A percentile compares a stretch with the other conserved stretches of the same genome.
These are phyloP conservation scores for Calcarius lapponicus DNA, from an alignment of 2,797 vertebrate species.

Conservation along the genomic window DNA sequence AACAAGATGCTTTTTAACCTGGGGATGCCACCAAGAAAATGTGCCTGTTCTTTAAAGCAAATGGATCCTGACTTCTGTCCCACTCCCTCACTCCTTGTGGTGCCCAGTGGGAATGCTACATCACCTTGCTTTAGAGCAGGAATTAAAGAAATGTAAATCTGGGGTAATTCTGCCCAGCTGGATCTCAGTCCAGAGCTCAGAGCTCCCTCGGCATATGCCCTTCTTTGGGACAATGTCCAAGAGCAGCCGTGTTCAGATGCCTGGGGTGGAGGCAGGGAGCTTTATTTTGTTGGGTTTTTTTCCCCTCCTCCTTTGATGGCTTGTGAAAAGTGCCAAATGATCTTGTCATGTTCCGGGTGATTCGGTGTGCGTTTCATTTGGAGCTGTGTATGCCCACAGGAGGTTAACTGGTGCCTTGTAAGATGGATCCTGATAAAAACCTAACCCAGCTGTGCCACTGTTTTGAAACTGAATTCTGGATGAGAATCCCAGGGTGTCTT, in stretches of 20 bases:
- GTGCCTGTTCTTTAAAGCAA: slow-evolving; percentile 5
- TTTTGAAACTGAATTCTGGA: not conserved
- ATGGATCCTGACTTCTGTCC: slow-evolving; percentile 22
- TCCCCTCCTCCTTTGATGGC: not conserved
- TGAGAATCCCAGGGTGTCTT: not conserved
- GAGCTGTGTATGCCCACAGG: slow-evolving; percentile 37
- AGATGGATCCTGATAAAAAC: slow-evolving; percentile 16
- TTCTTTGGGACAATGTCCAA: slow-evolving; percentile 49
- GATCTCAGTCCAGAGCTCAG: not conserved
- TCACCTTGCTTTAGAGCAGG: slow-evolving; percentile 40
- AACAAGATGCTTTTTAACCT: slow-evolving; percentile 6
- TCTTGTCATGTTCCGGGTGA: slow-evolving; percentile 38
- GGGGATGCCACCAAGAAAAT: slow-evolving; percentile 3
- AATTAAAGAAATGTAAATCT: slow-evolving; percentile 51
- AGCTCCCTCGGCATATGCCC: slow-evolving; percentile 34
- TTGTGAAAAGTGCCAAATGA: slow-evolving; percentile 17
- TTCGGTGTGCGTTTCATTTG: not conserved
- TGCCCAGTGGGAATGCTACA: slow-evolving; percentile 18
- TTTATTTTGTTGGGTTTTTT: not conserved
- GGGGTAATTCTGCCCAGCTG: slow-evolving; percentile 6
- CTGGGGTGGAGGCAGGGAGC: not conserved
- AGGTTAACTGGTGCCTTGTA: slow-evolving; percentile 36
- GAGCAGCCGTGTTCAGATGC: not conserved
- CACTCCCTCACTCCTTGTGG: not conserved
- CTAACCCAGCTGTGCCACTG: not conserved